A percentile compares a stretch with the other conserved stretches of the same genome.
Conservation (phyloP, 2,888 invertebrate genomes). For the Himalopsyche tibetana region DNA sequence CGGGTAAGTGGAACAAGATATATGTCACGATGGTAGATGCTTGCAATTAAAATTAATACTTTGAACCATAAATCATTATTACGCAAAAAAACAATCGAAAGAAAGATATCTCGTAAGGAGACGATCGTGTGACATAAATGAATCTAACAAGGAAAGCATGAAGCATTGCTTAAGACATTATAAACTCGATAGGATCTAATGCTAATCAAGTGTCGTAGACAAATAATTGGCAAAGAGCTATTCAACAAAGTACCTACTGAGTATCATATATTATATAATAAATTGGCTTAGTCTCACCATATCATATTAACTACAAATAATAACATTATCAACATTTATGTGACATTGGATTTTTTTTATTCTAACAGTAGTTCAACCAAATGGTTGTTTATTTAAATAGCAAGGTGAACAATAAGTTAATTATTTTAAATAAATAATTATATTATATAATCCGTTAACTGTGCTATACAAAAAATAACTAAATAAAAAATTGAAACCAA, state of each 20-base stretch:
- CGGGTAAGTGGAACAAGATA: not conserved
- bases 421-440: too few species aligned
- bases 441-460: too few species aligned
- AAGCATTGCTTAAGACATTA: not conserved
- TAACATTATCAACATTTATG: too few species aligned
- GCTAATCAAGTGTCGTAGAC: not conserved
- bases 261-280: too few species aligned
- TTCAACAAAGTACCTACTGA: not conserved
- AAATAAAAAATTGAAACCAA: too few species aligned
- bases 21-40: not conserved
- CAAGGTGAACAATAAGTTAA: too few species aligned
- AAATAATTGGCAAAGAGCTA: not conserved
- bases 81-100: conserved; percentile 13
- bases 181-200: not conserved
- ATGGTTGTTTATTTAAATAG: too few species aligned
- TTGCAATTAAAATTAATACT: conserved; percentile 20
- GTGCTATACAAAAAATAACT: too few species aligned
- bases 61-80: conserved; percentile 15
- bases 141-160: conserved; percentile 27
- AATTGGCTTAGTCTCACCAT: too few species aligned
- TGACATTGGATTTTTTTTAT: too few species aligned
- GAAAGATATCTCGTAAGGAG: not conserved
- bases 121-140: conserved; percentile 40
- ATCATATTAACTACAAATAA: too few species aligned
- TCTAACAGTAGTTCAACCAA: too few species aligned